Evolutionary conservation across 2,113 vertebrate species (phyloP), one percentile per base, ranked within the genome.

Genomic region (Varanus salvator): DNA sequence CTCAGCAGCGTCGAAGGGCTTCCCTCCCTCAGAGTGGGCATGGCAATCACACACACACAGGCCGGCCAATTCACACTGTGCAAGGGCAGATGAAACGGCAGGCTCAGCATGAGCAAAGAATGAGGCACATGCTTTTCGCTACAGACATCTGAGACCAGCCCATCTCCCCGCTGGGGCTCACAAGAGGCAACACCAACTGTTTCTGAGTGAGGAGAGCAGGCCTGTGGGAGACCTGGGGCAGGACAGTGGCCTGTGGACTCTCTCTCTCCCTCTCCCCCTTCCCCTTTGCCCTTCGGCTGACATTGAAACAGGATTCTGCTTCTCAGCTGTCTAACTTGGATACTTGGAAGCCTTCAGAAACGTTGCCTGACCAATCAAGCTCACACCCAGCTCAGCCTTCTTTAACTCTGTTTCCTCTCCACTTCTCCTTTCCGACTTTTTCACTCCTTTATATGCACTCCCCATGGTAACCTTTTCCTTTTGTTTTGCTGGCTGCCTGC

Each of bases 261-360:
- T 23, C 77, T 9, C 12, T 14, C 27, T 9, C 0, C 0, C 80
- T 8, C 31, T 64, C 48, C 74, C 68, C 87, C 82, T 3, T 44
- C 0, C 31, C 84, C 88, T 80, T 85, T 34, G 90, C 92, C 94
- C 93, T 88, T 75, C 2, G 54, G 85, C 94, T 80, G 85, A 57
- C 92, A 80, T 8, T 0, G 84, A 89, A 31, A 44, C 0, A 0
- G 0, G 48, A 64, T 84, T 80, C 87, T 80, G 34, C 84, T 87
- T 85, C 80, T 84, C 17, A 4, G 72, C 91, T 87, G 93, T 87
- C 93, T 93, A 90, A 2, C 0, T 44, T 80, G 77, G 69, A 89
- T 68, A 60, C 57, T 52, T 0, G 0, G 87, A 44, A 87, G 84
- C 78, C 92, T 68, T 89, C 91, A 88, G 90, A 76, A 69, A 93